Conservation (phyloP, 1,140 invertebrate species). For the Bombus superbus region DNA sequence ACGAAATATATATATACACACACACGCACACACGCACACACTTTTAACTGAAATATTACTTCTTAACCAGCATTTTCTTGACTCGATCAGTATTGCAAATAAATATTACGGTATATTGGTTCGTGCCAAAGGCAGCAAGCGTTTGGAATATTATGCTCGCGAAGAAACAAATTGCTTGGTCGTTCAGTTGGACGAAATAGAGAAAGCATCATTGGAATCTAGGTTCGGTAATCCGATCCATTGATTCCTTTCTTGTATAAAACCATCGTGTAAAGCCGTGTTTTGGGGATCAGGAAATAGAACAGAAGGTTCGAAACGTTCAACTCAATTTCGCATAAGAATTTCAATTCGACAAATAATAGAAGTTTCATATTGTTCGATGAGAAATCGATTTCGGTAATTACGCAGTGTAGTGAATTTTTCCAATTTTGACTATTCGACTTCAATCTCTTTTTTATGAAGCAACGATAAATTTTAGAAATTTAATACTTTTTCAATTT, state of each 20-base stretch:
- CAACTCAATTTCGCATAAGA: background rate
- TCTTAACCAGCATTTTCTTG: background rate
- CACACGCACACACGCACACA: no score
- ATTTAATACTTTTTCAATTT: no score
- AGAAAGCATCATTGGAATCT: background rate
- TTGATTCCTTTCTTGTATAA: background rate
- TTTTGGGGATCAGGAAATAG: background rate
- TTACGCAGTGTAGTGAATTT: background rate
- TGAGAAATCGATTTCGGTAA: background rate
- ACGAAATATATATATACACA: background rate
- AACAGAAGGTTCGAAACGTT: background rate
- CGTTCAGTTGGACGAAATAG: background rate
- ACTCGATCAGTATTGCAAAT: background rate
- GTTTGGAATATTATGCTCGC: background rate
- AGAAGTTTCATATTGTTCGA: background rate
- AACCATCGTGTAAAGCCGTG: background rate
- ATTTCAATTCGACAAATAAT: background rate
- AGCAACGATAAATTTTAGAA: background rate
- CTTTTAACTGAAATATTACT: background rate
- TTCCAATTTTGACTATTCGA: background rate
- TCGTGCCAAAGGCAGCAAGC: background rate
- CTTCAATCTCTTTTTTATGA: background rate
- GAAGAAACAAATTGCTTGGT: background rate
- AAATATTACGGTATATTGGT: slow-evolving; percentile 7
- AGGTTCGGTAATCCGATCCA: background rate